Base-by-base conservation (phyloP, 1,140 invertebrate genomes). In the Brachionus rotundiformis region DNA sequence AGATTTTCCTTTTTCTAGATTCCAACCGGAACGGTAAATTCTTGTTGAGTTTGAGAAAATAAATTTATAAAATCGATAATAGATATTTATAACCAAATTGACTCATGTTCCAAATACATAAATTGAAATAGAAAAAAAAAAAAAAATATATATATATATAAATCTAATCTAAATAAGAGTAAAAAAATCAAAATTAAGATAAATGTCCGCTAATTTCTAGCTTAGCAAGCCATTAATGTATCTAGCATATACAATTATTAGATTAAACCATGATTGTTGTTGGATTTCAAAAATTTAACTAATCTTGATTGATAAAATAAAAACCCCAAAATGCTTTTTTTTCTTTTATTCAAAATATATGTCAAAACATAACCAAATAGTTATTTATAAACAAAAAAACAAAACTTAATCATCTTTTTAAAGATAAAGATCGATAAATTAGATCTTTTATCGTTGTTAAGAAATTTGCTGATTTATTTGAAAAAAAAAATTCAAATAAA, bases 201-300 rank as follows among this genome's bases (percentile, higher is more conserved):
- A 54, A 54, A 54, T 54, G 47, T 54, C 47, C 47, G 47, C 47
- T 54, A 54, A 54, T 54, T 54, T 54, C 47, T 5, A 54, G 47
- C 47, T 54, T 54, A 54, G 8, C 47, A 54, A 54, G 47, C 8
- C 36, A 39, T 39, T 39, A 39, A 39, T 39, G 36, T 11, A 39
- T 39, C n/a, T n/a, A n/a, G n/a, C 39, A 41, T 41, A 41, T 13
- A 25, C 47, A 54, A 23, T 7, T 54, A 54, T 54, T 54, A 54
- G 19, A 54, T 54, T 54, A 19, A 39, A 54, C n/a, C 23, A 54
- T 54, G 47, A 54, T 54, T 54, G 47, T 54, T 54, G 16, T 54
- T 54, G 47, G 47, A 54, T 54, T 54, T 54, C 23, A 54, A 54
- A 54, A 54, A 8, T 54, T 54, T 54, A 7, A 54, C 47, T 19